Conservation (phyloP, 2,888 invertebrate genomes). For the Lomographa bimaculata region DNA sequence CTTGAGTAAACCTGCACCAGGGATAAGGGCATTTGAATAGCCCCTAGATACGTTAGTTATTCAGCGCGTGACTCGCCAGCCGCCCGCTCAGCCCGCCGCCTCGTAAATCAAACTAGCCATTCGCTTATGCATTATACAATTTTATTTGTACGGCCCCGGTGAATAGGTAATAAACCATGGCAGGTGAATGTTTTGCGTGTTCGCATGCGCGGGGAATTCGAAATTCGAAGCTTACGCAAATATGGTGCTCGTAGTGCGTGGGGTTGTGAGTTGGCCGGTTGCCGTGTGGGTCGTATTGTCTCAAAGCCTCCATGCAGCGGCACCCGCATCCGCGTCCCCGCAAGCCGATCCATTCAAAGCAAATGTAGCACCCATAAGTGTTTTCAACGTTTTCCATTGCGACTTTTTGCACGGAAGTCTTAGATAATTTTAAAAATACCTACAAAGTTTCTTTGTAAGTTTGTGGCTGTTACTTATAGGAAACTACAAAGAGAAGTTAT, state of each 20-base stretch:
- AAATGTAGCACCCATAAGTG: no score
- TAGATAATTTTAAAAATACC: no score
- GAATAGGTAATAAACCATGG: constrained; percentile 82
- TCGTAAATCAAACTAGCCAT: constrained; percentile 83
- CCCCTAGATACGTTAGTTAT: constrained; percentile 75
- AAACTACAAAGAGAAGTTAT: no score
- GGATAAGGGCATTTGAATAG: constrained; percentile 63
- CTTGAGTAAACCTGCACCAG: constrained; percentile 42
- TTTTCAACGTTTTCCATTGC: no score
- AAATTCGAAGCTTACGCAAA: constrained; percentile 74
- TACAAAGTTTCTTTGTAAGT: no score
- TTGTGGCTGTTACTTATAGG: no score
- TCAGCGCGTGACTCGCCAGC: constrained; percentile 67
- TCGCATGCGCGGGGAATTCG: constrained; percentile 69
- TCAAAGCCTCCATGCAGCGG: no score
- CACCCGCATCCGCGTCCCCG: no score
- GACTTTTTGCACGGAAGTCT: no score
- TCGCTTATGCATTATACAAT: constrained; percentile 84
- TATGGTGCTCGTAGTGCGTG: constrained; percentile 45
- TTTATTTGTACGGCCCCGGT: constrained; percentile 82
- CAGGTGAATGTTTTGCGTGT: constrained; percentile 75
- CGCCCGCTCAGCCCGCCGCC: constrained; percentile 53
- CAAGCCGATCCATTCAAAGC: no score
- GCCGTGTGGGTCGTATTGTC: no score
- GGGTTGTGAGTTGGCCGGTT: neutral